A percentile compares a stretch with the other conserved stretches of the same genome.
These are phyloP conservation scores for Trichopoda pennipes DNA, from an alignment of 2,888 invertebrate species.

Conservation along the genomic window DNA sequence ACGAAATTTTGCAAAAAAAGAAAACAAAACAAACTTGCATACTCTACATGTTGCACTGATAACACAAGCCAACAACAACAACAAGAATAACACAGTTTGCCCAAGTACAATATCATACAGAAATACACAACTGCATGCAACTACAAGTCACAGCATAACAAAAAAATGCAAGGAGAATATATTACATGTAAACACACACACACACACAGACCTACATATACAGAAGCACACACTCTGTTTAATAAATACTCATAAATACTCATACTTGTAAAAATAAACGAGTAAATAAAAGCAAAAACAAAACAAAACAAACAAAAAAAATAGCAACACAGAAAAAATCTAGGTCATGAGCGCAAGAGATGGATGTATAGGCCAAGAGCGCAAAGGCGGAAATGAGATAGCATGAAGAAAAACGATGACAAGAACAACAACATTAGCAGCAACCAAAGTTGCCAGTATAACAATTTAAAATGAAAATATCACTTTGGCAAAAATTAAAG, in stretches of 20 bases:
- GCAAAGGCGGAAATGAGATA: slow-evolving; percentile 79
- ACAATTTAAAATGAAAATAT: too few species aligned
- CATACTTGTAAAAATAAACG: slow-evolving; percentile 41
- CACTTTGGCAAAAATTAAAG: too few species aligned
- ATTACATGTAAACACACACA: slow-evolving; percentile 2
- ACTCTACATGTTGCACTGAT: slow-evolving; percentile 80
- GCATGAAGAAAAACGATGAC: slow-evolving; percentile 62
- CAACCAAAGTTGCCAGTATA: slow-evolving; percentile 4
- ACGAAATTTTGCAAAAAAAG: slow-evolving; percentile 68
- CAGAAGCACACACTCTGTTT: not conserved
- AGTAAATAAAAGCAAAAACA: slow-evolving; percentile 17
- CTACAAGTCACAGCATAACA: slow-evolving; percentile 5
- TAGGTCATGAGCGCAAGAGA: slow-evolving; percentile 82
- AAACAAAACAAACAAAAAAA: slow-evolving; percentile 53
- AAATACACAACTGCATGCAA: slow-evolving; percentile 33
- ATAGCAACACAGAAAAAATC: slow-evolving; percentile 75
- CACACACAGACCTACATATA: too few species aligned
- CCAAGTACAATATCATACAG: slow-evolving; percentile 30
- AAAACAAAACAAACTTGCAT: slow-evolving; percentile 49
- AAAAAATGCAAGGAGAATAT: slow-evolving; percentile 30
- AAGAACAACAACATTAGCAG: slow-evolving; percentile 32
- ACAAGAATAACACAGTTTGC: slow-evolving; percentile 17
- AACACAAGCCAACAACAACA: slow-evolving; percentile 55
- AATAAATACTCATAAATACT: slow-evolving; percentile 9
- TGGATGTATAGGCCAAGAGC: slow-evolving; percentile 77